Evolutionary conservation across 2,797 vertebrate genomes (phyloP).

Genomic region (Antennarius maculatus): DNA sequence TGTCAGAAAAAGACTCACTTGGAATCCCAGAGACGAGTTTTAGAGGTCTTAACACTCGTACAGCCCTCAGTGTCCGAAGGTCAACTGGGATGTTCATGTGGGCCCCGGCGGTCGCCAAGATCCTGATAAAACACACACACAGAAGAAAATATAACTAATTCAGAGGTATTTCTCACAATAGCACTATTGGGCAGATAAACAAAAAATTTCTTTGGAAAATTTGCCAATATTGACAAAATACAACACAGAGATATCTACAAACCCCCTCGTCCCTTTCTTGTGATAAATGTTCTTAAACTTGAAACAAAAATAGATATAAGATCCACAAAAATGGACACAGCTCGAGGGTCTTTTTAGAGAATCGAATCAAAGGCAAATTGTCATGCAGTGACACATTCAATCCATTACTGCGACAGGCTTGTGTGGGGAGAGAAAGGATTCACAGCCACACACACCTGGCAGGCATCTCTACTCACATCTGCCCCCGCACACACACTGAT

Average conservation of each 20-base stretch:
- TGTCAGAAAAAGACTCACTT: slow-evolving; percentile 85
- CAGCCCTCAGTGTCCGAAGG: slow-evolving; percentile 94
- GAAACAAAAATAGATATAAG: slow-evolving; percentile 31
- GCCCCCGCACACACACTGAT: slow-evolving; percentile 68
- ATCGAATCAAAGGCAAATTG: slow-evolving; percentile 18
- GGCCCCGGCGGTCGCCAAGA: slow-evolving; percentile 94
- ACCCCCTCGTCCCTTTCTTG: slow-evolving; percentile 15
- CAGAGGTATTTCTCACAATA: neutral
- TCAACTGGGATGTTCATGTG: slow-evolving; percentile 99
- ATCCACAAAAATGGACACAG: slow-evolving; percentile 24
- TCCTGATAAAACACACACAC: slow-evolving; percentile 78
- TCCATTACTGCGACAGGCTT: slow-evolving; percentile 48
- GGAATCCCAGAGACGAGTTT: slow-evolving; percentile 99
- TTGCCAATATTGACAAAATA: slow-evolving; percentile 23
- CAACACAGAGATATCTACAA: slow-evolving; percentile 22
- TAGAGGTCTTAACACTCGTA: slow-evolving; percentile 94
- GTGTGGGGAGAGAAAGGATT: slow-evolving; percentile 61
- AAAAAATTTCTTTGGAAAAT: slow-evolving; percentile 20
- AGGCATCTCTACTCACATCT: slow-evolving; percentile 74
- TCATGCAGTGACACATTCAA: slow-evolving; percentile 24
- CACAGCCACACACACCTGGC: slow-evolving; percentile 69
- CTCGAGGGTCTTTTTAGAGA: slow-evolving; percentile 24
- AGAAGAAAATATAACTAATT: neutral
- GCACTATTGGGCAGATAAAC: slow-evolving; percentile 1
- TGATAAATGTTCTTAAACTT: slow-evolving; percentile 32